Conservation (phyloP, 92 coral and sea anemone species). For the Siderastrea radians region DNA sequence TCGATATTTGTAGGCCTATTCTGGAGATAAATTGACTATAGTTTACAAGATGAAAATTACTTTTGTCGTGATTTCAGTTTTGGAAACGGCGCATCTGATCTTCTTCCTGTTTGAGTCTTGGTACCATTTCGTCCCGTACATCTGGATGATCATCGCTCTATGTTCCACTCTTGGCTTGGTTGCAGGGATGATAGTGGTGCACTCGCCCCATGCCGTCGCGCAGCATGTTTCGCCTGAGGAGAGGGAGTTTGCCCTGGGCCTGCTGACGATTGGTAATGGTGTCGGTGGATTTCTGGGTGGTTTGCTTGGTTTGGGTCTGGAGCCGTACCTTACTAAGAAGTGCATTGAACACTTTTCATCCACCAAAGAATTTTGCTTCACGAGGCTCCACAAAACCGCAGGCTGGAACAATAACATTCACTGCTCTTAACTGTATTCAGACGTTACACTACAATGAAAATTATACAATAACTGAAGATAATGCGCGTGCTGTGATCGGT, state of each 20-base stretch:
- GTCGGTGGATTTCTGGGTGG: conserved; percentile 77
- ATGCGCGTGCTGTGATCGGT: too few relatives aligned
- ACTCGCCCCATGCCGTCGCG: conserved; percentile 83
- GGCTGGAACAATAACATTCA: conserved; percentile 81
- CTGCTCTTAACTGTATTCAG: conserved; percentile 28
- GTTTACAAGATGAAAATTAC: too few relatives aligned
- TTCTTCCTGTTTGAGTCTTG: conserved; percentile 74
- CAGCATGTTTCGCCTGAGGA: conserved; percentile 57
- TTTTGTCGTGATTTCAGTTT: not conserved
- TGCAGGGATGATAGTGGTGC: conserved; percentile 77
- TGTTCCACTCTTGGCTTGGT: conserved; percentile 77
- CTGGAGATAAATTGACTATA: too few relatives aligned
- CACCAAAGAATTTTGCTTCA: conserved; percentile 63
- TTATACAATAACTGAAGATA: too few relatives aligned
- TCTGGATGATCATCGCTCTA: conserved; percentile 72
- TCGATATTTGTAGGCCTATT: too few relatives aligned
- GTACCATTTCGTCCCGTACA: conserved; percentile 74
- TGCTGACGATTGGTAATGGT: conserved; percentile 83
- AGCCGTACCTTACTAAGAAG: conserved; percentile 60
- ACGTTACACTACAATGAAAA: too few relatives aligned
- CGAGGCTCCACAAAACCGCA: conserved; percentile 62
- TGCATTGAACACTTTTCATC: conserved; percentile 61
- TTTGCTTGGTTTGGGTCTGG: conserved; percentile 63
- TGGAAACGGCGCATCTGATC: conserved; percentile 66
- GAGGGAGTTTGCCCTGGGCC: conserved; percentile 81